Base-by-base conservation (phyloP, 2,113 vertebrate genomes). In the Neotoma lepida region DNA sequence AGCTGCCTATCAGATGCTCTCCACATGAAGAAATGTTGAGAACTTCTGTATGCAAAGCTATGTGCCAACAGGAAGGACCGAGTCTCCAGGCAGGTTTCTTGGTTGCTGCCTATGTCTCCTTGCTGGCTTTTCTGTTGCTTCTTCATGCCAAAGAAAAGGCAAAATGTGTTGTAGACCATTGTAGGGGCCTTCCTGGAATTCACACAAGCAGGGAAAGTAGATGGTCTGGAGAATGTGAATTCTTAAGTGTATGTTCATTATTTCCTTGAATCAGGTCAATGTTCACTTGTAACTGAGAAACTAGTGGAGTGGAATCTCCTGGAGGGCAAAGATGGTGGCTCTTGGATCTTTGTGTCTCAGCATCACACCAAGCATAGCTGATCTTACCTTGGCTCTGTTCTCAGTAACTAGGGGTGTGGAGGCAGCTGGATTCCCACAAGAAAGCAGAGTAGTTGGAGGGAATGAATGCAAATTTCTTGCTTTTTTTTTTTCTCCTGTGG, bases 91-190 rank as follows among this genome's bases (percentile, higher is more conserved):
- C 89, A 66, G 88, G 33, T 88, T 96, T 92, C 4, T n/a, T 87
- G 91, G 81, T 76, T 89, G 80, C 86, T 9, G 4, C 22, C 51
- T 71, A 44, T 5, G 0, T 76, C 70, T 76, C 39, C 35, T 96
- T 96, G 84, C 73, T 84, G 82, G 84, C 26, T 92, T 96, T 97
- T 94, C 61, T 73, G 15, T 77, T 86, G 89, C 39, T 54, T 93
- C 24, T 86, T 88, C 74, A 88, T 92, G 88, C 77, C 91, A 66
- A 97, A 93, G 86, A 87, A 91, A 93, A 93, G 26, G 49, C 49
- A 73, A 81, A 96, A 89, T 82, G 85, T 68, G 76, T 49, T 96
- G 78, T 87, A 93, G 61, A 22, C 44, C 35, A 17, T 46, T 85
- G 9, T 93, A 39, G 44, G 86, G 66, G 56, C 63, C 85, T 84